Conservation (phyloP, 2,113 vertebrate species). For the Lepidiolamprologus cunningtoni region DNA sequence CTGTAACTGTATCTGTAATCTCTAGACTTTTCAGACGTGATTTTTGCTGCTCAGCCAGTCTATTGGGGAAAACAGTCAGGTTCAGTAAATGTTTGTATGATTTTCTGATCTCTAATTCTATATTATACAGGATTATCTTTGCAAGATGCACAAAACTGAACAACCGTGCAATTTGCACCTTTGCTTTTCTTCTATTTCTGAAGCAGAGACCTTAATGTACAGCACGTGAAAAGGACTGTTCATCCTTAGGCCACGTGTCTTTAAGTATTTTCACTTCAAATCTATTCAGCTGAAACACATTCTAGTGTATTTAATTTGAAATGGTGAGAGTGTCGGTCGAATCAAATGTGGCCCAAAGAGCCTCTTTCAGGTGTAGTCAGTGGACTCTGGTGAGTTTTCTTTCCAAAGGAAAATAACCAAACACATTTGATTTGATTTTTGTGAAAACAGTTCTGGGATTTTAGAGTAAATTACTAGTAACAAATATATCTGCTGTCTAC, state of each 20-base stretch:
- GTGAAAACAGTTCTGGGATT: background rate
- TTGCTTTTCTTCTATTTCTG: background rate
- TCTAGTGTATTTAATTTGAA: background rate
- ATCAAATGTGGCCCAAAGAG: accelerated
- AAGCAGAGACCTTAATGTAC: background rate
- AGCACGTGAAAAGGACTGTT: background rate
- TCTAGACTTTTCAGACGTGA: background rate
- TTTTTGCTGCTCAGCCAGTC: background rate
- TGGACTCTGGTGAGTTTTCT: background rate
- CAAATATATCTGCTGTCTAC: background rate
- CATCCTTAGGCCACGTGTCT: background rate
- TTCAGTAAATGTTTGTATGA: background rate
- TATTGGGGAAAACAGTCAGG: background rate
- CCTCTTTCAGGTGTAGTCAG: background rate
- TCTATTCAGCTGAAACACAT: background rate
- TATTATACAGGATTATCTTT: background rate
- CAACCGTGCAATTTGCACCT: background rate
- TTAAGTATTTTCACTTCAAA: background rate
- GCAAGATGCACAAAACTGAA: background rate
- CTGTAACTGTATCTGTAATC: background rate
- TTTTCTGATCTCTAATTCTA: background rate
- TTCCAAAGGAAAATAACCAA: background rate
- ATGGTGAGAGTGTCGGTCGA: accelerated
- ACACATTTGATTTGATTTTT: background rate
- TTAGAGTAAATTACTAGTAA: background rate